These are phyloP conservation scores for Poeciliopsis turneri DNA, from an alignment of 2,797 vertebrate genomes.

Conservation along the genomic window DNA sequence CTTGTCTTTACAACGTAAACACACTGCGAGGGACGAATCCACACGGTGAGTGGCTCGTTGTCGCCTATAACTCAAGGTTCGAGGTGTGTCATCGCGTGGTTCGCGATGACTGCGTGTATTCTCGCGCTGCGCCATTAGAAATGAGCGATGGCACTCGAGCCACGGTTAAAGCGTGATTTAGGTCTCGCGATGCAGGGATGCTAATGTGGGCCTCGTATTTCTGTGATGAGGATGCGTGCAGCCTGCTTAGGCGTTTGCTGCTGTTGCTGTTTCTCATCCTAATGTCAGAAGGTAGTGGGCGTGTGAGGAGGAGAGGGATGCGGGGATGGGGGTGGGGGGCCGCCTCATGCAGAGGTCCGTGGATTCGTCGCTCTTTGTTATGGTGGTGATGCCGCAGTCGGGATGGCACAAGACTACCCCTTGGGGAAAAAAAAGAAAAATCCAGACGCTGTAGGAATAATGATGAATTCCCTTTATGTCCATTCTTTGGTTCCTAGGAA, in stretches of 20 bases:
- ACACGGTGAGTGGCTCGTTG: conserved; percentile 62
- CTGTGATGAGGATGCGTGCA: not conserved
- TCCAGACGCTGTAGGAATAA: not conserved
- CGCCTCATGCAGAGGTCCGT: conserved; percentile 57
- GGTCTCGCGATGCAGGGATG: conserved; percentile 22
- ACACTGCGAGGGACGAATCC: conserved; percentile 26
- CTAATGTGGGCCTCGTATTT: conserved; percentile 29
- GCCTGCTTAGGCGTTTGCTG: not conserved
- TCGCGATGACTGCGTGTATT: conserved; percentile 6
- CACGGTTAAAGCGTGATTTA: conserved; percentile 16
- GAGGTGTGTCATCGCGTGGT: conserved; percentile 32
- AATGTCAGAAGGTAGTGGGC: conserved; percentile 54
- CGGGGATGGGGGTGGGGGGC: not conserved
- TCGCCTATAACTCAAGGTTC: not conserved
- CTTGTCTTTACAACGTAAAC: conserved; percentile 27
- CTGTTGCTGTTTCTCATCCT: conserved; percentile 34
- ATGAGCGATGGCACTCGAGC: conserved; percentile 31
- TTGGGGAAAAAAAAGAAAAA: not conserved
- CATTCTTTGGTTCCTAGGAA: not conserved
- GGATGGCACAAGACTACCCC: conserved; percentile 54
- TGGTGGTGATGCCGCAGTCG: conserved; percentile 76
- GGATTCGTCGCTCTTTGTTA: conserved; percentile 74
- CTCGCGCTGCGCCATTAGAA: conserved; percentile 28
- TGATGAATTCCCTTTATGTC: not conserved
- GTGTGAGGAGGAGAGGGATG: conserved; percentile 38